Base-by-base conservation (phyloP, 2,113 vertebrate genomes). In the Solea solea region DNA sequence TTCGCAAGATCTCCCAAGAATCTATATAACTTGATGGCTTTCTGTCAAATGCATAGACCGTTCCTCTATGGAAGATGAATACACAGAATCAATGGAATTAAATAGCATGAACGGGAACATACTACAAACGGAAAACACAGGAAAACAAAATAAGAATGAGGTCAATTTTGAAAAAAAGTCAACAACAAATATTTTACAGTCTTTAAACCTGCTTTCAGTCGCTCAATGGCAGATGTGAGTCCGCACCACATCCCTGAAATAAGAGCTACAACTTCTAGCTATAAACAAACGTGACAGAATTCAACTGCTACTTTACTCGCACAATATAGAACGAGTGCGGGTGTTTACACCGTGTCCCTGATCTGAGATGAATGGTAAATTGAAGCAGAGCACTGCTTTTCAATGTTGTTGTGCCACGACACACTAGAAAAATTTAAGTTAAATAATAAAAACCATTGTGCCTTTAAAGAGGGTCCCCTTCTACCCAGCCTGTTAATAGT, bases 21-120 rank as follows among this genome's bases (percentile, higher is more conserved):
- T 82, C 54, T 57, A 74, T 61, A 80, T 53, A 21, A 21, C 21
- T 69, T 73, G 55, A 91, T 90, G 89, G 89, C 88, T 92, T 86
- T 58, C 62, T 68, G 59, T 86, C 74, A 83, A 80, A 83, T 85
- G 82, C 80, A 90, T 84, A 88, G 80, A 74, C 64, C 68, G 57
- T n/a, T 55, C 82, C 28, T 83, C 74, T 77, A 72, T 62, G 57
- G 80, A 76, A 84, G 76, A 72, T 50, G 40, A 72, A 85, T 57
- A 76, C 75, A 75, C 42, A 51, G 62, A 76, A 65, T 66, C 44
- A 45, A 52, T 69, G 67, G 57, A 80, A 76, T 77, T 90, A 85
- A 82, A 84, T 84, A 34, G 34, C 82, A 82, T 39, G 52, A 81
- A 21, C 21, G 21, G 21, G 21, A 21, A 88, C 71, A 66, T 58